Evolutionary conservation across 1,140 invertebrate genomes (phyloP).

Genomic region (fruit fly (Drosophila melanogaster)): DNA sequence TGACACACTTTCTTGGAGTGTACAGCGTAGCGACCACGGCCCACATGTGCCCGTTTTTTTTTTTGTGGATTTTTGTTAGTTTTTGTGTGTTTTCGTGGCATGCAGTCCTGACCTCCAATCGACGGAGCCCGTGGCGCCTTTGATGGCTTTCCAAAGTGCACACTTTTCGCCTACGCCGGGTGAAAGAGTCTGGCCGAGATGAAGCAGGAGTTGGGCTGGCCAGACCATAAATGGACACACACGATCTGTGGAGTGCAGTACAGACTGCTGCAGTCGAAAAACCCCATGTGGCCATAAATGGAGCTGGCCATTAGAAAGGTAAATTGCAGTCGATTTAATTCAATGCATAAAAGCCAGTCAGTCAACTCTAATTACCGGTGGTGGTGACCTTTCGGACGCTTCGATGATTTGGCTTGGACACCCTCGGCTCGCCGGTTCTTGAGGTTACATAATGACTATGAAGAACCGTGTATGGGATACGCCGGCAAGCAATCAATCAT

Average conservation of each 20-base stretch:
- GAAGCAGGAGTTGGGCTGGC: conserved; percentile 11
- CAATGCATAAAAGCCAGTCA: conserved; percentile 34
- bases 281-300: conserved; percentile 42
- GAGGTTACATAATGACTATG: conserved; percentile 45
- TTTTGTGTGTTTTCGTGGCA: conserved; percentile 20
- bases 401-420: conserved; percentile 33
- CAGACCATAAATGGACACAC: conserved; percentile 57
- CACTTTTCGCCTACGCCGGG: conserved; percentile 71
- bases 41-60: conserved; percentile 19
- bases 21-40: conserved; percentile 34
- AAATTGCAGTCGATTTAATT: conserved; percentile 62
- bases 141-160: conserved; percentile 65
- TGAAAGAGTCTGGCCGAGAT: conserved; percentile 36
- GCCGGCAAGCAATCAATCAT: conserved; percentile 48
- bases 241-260: conserved; percentile 49
- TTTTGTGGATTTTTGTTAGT: conserved; percentile 11
- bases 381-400: conserved; percentile 52
- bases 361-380: conserved; percentile 52
- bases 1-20: conserved; percentile 52
- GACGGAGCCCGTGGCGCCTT: conserved; percentile 63
- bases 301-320: conserved; percentile 60
- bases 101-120: conserved; percentile 44
- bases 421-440: conserved; percentile 6
- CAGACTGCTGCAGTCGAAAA: not conserved
- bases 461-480: conserved; percentile 19